A percentile compares a stretch with the other conserved stretches of the same genome.
Evolutionary conservation across 2,888 invertebrate genomes (phyloP).

Genomic region (Tineola bisselliella): DNA sequence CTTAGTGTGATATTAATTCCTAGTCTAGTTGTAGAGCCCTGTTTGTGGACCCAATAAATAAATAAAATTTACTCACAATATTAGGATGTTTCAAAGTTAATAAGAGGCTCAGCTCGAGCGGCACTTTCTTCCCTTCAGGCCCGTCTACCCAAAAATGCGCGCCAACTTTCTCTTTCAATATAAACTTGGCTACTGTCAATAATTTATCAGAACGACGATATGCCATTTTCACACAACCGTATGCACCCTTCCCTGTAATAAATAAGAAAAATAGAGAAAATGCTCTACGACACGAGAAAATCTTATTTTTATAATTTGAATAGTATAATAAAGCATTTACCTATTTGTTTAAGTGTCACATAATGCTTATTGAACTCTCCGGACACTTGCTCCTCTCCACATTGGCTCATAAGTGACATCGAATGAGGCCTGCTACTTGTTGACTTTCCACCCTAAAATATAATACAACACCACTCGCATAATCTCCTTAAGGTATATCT

Average conservation of each 20-base stretch:
- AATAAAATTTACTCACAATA: slow-evolving; percentile 74
- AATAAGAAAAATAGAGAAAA: too few species aligned
- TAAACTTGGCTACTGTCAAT: slow-evolving; percentile 76
- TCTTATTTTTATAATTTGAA: too few species aligned
- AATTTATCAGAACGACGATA: slow-evolving; percentile 69
- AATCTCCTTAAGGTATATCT: too few species aligned
- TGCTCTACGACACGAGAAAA: too few species aligned
- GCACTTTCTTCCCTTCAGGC: slow-evolving; percentile 62
- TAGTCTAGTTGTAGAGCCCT: too few species aligned
- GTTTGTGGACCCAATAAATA: too few species aligned
- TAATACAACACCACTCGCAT: too few species aligned
- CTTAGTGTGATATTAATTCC: too few species aligned
- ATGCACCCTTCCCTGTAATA: slow-evolving; percentile 70
- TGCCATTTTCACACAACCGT: slow-evolving; percentile 77
- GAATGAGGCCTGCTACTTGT: slow-evolving; percentile 63
- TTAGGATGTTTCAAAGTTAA: slow-evolving; percentile 73
- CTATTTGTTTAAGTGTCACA: slow-evolving; percentile 73
- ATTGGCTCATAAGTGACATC: slow-evolving; percentile 63
- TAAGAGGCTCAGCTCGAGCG: slow-evolving; percentile 74
- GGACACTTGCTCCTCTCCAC: slow-evolving; percentile 63
- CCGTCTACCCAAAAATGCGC: slow-evolving; percentile 72
- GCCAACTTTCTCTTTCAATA: slow-evolving; percentile 74
- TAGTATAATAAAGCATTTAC: slow-evolving; percentile 33
- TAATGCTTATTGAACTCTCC: slow-evolving; percentile 69
- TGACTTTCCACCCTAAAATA: slow-evolving; percentile 52